Evolutionary conservation across 2,113 vertebrate genomes (phyloP), one percentile per base, ranked within the genome.

Genomic region (Hippocampus abdominalis): DNA sequence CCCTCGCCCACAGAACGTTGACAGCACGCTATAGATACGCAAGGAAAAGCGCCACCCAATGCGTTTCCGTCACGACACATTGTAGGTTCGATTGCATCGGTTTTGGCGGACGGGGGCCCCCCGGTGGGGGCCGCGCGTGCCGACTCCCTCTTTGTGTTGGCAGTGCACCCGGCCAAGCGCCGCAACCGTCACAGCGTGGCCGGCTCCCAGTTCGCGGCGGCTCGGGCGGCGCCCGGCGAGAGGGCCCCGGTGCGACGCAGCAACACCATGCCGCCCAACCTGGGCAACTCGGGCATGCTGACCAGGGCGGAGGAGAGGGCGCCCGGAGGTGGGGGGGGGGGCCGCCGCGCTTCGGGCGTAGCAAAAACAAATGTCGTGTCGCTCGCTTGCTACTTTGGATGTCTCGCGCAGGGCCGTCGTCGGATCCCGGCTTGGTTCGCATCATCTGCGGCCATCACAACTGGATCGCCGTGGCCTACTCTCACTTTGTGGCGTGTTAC

Each of bases 401-500:
- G 13, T 36, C 25, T 62, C 49, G 27, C 29, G 69, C 23, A 94
- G 94, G 92, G 49, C 88, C 75, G 46, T 66, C 62, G 0, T 86
- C 84, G 0, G 95, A 97, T 32, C 88, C 94, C 0, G 95, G 95
- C 8, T 89, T 95, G 91, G 96, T 96, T 3, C 90, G 94, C 36
- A 92, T 97, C 53, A 87, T 97, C 49, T 95, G 94, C 0, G 95
- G 96, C 1, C 96, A 98, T 71, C 94, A 98, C 78, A 96, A 95
- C 91, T 98, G 95, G 96, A 95, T 98, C 4, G 94, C 95, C 0
- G 94, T 96, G 88, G 95, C 92, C 2, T 98, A 95, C 21, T 84
- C 93, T 0, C 95, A 97, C 76, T 97, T 97, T 69, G 94, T 98
- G 1, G 94, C 95, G 64, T 98, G 96, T 71, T 96, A 97, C 83